Evolutionary conservation across 2,797 vertebrate genomes (phyloP), one percentile per base, ranked within the genome.

Genomic region (Lithobates pipiens): DNA sequence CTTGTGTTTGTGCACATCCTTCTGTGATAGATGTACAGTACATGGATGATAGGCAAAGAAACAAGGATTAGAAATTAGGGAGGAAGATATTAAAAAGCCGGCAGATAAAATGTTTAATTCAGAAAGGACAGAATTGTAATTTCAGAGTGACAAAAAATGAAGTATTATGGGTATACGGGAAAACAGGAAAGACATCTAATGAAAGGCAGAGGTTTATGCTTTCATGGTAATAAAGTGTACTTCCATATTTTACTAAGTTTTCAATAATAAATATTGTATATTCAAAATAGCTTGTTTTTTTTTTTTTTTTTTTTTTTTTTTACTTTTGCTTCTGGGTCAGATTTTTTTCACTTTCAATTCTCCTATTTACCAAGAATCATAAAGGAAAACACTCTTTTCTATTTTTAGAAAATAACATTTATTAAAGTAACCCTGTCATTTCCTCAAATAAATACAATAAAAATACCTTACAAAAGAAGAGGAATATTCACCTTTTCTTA

Each of bases 1-100:
- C 80, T 82, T 82, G 80, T 82, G 70, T 82, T 82, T 82, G 80
- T 82, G 79, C 70, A 81, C 79, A 63, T 81, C 46, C 16, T 72
- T 54, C 79, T 81, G 50, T 81, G 80, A 82, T 82, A 63, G 70
- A 82, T 82, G 70, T 82, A 44, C 70, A 63, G 34, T 63, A 63
- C 70, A 82, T 63, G 50, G 80, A 65, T 82, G 57, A 82, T 73
- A 73, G 34, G 80, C 54, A 73, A 73, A 82, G 70, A 39, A 42
- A 65, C 70, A 82, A 44, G 54, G 70, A 82, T 82, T 74, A 82
- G 70, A 39, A 74, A 82, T 74, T 57, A 32, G 80, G 69, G 54
- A 81, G 70, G 50, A 57, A 63, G 54, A 63, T 82, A 73, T 63
- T 82, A 65, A 73, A 67, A 81, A 27, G 50, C 32, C 16, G 11